Evolutionary conservation across 2,888 invertebrate genomes (phyloP).

Genomic region (Encarsia formosa): DNA sequence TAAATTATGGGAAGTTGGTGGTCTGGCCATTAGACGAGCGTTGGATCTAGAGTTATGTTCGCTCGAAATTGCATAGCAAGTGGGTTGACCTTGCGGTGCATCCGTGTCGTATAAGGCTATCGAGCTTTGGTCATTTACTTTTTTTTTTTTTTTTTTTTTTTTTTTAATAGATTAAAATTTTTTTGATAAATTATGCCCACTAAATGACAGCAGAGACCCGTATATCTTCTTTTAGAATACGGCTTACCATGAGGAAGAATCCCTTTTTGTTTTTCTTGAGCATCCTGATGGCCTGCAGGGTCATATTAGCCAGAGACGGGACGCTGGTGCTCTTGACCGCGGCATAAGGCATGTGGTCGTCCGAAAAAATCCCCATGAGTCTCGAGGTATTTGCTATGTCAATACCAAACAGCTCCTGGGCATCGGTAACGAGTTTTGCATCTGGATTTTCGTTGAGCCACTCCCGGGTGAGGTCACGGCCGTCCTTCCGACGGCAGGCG

Average conservation of each 20-base stretch:
- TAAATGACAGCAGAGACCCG: too few species aligned
- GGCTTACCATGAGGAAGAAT: conserved; percentile 55
- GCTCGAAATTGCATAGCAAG: conserved; percentile 29
- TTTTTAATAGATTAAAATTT: too few species aligned
- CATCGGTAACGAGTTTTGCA: conserved; percentile 48
- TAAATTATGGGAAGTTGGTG: conserved; percentile 31
- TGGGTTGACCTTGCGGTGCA: conserved; percentile 31
- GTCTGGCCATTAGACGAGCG: conserved; percentile 27
- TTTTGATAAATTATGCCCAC: too few species aligned
- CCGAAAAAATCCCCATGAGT: conserved; percentile 56
- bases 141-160: not conserved
- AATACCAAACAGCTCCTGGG: conserved; percentile 49
- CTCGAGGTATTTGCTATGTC: conserved; percentile 51
- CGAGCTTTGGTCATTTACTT: not conserved
- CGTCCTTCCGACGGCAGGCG: conserved; percentile 54
- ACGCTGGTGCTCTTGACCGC: conserved; percentile 52
- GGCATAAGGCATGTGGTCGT: conserved; percentile 58
- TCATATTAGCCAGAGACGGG: conserved; percentile 60
- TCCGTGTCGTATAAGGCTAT: conserved; percentile 31
- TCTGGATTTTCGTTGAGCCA: conserved; percentile 54
- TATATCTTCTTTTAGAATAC: too few species aligned
- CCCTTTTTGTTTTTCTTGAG: conserved; percentile 53
- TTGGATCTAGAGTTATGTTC: conserved; percentile 32
- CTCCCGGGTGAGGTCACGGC: conserved; percentile 55
- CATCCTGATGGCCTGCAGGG: conserved; percentile 56